Evolutionary conservation across 1,140 invertebrate species (phyloP), one percentile per base, ranked within the genome.

Genomic region (Microplitis demolitor): DNA sequence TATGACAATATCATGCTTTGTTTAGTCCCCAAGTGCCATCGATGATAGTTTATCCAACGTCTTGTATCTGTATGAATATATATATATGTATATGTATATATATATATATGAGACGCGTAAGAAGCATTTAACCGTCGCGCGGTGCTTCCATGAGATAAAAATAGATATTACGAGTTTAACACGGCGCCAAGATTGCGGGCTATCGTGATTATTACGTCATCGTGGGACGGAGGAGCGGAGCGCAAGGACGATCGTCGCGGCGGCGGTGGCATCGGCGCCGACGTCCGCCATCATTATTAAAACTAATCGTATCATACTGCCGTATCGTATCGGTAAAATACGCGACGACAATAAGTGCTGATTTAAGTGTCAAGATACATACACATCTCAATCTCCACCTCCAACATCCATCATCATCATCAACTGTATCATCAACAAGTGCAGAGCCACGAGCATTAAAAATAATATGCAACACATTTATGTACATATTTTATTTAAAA

Each of bases 141-240:
- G 71, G 62, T 71, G 75, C 78, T 82, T 82, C 81, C 79, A 82
- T 79, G 75, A 81, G 83, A 85, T 85, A 85, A 85, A 85, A 85
- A 85, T 85, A 85, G 84, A 85, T 83, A 85, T 85, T 85, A 85
- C 84, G 82, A 84, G 84, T 82, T 84, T 83, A 84, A 80, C 81
- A 79, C 82, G 84, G 84, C 84, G 84, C 84, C 84, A 85, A 85
- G 84, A 84, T 84, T 85, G 83, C 84, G 84, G 82, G 82, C 80
- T 85, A 85, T 85, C 83, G 83, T 82, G 82, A 84, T 82, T 79
- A 84, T 85, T 84, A 84, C 84, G 84, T 85, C 84, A 85, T 82
- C 78, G 61, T 66, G 69, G 78, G 77, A 82, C 77, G 81, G 81
- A 80, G 66, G 81, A 67, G 79, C 76, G 78, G 74, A 80, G 74